Percentiles rank a stretch among this genome's conserved stretches.
These are phyloP conservation scores for Eospalax fontanierii DNA, from an alignment of 2,797 vertebrate genomes.

Conservation along the genomic window DNA sequence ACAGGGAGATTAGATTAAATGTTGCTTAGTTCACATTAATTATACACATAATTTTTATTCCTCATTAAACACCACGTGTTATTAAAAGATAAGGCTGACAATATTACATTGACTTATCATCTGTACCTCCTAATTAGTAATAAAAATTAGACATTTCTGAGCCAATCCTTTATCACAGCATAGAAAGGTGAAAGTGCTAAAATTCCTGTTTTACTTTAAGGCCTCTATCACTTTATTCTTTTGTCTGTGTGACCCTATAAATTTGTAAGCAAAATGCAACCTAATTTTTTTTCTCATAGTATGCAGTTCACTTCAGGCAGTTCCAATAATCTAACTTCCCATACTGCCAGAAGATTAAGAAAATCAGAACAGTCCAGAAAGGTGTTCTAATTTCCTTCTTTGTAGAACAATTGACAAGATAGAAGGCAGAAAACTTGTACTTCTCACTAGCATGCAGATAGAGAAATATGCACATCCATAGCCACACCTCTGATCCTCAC, in stretches of 20 bases:
- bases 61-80: not conserved
- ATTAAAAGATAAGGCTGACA: not conserved
- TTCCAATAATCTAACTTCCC: not conserved
- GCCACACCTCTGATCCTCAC: not conserved
- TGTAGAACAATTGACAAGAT: not conserved
- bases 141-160: not conserved
- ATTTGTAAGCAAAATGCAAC: not conserved
- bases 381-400: not conserved
- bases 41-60: not conserved
- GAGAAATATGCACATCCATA: rapidly evolving
- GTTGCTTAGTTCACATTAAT: not conserved
- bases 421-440: not conserved
- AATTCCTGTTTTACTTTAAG: not conserved
- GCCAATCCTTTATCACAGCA: not conserved
- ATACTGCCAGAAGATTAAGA: not conserved
- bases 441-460: not conserved
- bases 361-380: not conserved
- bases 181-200: not conserved
- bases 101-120: not conserved
- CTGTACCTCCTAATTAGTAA: not conserved
- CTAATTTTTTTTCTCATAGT: not conserved
- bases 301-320: not conserved
- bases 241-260: not conserved
- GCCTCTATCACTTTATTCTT: not conserved
- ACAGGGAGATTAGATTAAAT: not conserved